A percentile compares a stretch with the other conserved stretches of the same genome.
Evolutionary conservation across 2,797 vertebrate genomes (phyloP).

Genomic region (Poliocrania exsul): DNA sequence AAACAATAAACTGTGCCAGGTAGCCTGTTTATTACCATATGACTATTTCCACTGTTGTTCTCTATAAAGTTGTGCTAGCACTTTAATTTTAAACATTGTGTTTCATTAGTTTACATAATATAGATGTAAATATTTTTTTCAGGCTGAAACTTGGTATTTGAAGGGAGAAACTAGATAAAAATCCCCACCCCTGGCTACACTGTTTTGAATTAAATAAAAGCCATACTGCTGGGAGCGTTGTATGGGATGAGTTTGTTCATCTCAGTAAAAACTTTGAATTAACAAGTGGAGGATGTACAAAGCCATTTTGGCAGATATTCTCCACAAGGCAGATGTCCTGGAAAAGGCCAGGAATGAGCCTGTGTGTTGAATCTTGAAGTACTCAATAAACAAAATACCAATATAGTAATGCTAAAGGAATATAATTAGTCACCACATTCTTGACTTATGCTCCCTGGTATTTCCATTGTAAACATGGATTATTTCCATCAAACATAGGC

Average conservation of each 20-base stretch:
- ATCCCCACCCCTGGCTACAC: neutral
- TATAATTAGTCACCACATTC: neutral
- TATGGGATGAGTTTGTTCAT: neutral
- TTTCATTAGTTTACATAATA: conserved; percentile 50
- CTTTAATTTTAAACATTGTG: conserved; percentile 55
- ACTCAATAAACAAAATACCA: conserved; percentile 31
- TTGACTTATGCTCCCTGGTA: neutral
- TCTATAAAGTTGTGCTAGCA: conserved; percentile 2
- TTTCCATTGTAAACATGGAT: conserved; percentile 8
- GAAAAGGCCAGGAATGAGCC: neutral
- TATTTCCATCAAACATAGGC: neutral
- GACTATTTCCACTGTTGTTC: conserved; percentile 41
- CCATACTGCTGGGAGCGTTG: neutral
- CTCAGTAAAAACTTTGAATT: neutral
- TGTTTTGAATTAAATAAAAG: neutral
- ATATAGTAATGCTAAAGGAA: neutral
- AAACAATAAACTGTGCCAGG: conserved; percentile 55
- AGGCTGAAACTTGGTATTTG: neutral
- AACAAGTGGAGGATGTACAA: neutral
- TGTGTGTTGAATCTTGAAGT: neutral
- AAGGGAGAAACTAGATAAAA: neutral
- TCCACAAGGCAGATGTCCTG: neutral
- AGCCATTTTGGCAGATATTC: neutral
- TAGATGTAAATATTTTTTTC: conserved; percentile 59
- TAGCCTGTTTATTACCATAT: conserved; percentile 44